Evolutionary conservation across 2,113 vertebrate genomes (phyloP).

Genomic region (Haplochromis vanheusdeni): DNA sequence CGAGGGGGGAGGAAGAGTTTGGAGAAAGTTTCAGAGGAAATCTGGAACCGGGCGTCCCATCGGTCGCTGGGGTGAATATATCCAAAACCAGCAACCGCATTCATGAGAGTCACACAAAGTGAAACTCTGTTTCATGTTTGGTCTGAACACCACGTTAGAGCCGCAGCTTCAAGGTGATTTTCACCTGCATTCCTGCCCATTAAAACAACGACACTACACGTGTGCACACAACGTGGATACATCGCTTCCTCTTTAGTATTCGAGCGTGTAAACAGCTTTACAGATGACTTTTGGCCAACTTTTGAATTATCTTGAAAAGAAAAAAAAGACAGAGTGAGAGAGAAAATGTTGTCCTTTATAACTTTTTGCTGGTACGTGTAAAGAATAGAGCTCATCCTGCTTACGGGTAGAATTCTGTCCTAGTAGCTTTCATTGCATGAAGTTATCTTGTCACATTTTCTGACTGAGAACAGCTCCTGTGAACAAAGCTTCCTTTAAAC

Average conservation of each 20-base stretch:
- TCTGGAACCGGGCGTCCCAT: accelerated
- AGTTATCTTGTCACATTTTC: not conserved
- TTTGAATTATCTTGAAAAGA: not conserved
- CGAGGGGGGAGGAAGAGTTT: too few species aligned
- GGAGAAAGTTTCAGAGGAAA: not conserved
- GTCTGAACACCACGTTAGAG: not conserved
- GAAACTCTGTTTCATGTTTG: not conserved
- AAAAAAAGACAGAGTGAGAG: not conserved
- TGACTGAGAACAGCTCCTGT: not conserved
- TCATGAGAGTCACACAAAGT: not conserved
- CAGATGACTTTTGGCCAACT: not conserved
- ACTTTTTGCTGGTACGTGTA: not conserved
- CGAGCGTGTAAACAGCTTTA: not conserved
- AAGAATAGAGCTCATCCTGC: not conserved
- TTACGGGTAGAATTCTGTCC: not conserved
- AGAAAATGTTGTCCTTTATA: not conserved
- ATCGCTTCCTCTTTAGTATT: not conserved
- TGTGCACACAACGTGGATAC: not conserved
- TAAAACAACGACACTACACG: not conserved
- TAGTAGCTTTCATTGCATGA: not conserved
- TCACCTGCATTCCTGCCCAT: not conserved
- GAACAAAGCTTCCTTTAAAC: not conserved
- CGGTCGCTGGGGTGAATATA: not conserved
- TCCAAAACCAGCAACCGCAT: not conserved
- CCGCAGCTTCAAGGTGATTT: not conserved